Base-by-base conservation (phyloP, 2,888 invertebrate species). In the Agrenia bidenticulata region DNA sequence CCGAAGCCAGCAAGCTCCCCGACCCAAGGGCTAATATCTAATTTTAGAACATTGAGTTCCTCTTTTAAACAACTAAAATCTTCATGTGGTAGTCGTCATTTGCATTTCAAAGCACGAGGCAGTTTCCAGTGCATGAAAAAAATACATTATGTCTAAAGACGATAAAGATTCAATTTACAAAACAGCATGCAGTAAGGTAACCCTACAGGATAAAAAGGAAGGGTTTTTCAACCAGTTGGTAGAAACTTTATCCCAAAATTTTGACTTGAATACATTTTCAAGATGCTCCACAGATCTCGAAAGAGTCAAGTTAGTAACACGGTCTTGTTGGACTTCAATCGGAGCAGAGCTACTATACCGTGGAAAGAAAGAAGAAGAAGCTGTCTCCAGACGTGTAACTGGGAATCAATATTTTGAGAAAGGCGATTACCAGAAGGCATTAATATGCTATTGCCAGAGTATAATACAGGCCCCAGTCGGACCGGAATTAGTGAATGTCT, bases 221-320 rank as follows among this genome's bases (percentile, higher is more conserved):
- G 91, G 91, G 0, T 92, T 91, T 80, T 90, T 92, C 78, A 82
- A 85, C 70, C 84, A 84, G 49, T 85, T 89, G 70, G 85, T 84
- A 23, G 84, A 87, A 56, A 83, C 85, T 73, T 83, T 89, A 21
- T 82, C 69, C 2, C 61, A 72, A 19, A 56, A 61, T 23, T 61
- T 76, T 2, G 67, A 73, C 42, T 57, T 68, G n/a, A 50, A 21
- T 17, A 42, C 57, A 13, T 74, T 74, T 60, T 39, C 67, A 2
- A 58, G 49, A n/a, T 70, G 72, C 32, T 49, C 32, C 15, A 72
- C 67, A 13, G 75, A 73, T 51, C 37, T 72, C n/a, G 72, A 73
- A n/a, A 63, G 73, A 57, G 66, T 74, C 11, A 67, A 64, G 45
- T 61, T 67, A 21, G 70, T 71, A 19, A 61, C 70, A 2, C 21